A percentile compares a stretch with the other conserved stretches of the same genome.
Conservation (phyloP, 1,140 invertebrate genomes). For the Dreissena rostriformis region DNA sequence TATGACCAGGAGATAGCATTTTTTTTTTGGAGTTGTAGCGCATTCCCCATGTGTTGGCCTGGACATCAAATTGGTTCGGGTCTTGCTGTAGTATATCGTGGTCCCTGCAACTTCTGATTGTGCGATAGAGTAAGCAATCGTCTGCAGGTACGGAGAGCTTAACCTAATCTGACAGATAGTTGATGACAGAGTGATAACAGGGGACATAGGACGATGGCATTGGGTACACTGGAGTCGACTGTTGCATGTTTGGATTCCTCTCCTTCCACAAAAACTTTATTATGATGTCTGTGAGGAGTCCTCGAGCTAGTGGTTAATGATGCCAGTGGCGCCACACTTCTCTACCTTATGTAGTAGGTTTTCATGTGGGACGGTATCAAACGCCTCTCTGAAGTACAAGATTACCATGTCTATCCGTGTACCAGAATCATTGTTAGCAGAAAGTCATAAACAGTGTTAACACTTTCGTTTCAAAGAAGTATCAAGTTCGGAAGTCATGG, state of each 20-base stretch:
- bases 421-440: too few species aligned
- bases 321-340: too few species aligned
- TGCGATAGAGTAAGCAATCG: conserved; percentile 42
- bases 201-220: conserved; percentile 52
- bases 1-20: conserved; percentile 43
- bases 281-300: neutral
- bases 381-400: too few species aligned
- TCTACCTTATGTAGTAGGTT: too few species aligned
- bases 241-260: conserved; percentile 17
- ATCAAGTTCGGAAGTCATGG: too few species aligned
- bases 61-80: neutral
- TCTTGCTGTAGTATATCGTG: neutral
- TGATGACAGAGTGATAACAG: conserved; percentile 54
- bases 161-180: conserved; percentile 27
- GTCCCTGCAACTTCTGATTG: neutral
- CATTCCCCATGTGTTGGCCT: conserved; percentile 15
- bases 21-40: conserved; percentile 52
- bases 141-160: conserved; percentile 53
- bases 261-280: conserved; percentile 39
- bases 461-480: too few species aligned
- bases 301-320: conserved; percentile 11
- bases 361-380: too few species aligned
- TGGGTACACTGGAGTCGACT: conserved; percentile 35
- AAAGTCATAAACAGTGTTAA: too few species aligned
- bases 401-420: too few species aligned